Conservation (phyloP, 2,797 vertebrate species). For the Streptopelia turtur region DNA sequence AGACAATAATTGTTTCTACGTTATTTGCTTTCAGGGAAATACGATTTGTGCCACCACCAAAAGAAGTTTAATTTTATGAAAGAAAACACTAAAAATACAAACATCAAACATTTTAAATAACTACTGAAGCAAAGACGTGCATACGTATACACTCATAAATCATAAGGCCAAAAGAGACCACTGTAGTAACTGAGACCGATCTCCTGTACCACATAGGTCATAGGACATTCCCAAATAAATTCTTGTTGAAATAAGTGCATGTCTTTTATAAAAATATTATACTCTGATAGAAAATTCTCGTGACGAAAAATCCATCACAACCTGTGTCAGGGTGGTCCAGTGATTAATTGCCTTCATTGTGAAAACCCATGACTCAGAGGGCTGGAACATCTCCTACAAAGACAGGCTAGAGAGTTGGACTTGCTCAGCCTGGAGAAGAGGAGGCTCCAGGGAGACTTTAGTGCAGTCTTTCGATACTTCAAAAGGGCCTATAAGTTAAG, state of each 20-base stretch:
- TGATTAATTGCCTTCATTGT: background rate
- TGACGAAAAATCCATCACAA: background rate
- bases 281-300: background rate
- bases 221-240: background rate
- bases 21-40: background rate
- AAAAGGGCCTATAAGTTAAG: too few species aligned
- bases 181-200: background rate
- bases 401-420: too few species aligned
- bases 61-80: background rate
- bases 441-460: too few species aligned
- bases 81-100: background rate
- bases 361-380: background rate
- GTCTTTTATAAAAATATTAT: background rate
- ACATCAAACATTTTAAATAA: background rate
- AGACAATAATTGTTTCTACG: background rate
- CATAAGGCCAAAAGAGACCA: background rate
- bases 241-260: background rate
- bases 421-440: too few species aligned
- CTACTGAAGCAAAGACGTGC: background rate
- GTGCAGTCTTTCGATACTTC: too few species aligned
- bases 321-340: background rate
- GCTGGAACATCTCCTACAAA: too few species aligned
- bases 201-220: background rate
- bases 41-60: background rate
- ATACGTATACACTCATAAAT: background rate